Base-by-base conservation (phyloP, 2,113 vertebrate species). In the Lophius piscatorius region DNA sequence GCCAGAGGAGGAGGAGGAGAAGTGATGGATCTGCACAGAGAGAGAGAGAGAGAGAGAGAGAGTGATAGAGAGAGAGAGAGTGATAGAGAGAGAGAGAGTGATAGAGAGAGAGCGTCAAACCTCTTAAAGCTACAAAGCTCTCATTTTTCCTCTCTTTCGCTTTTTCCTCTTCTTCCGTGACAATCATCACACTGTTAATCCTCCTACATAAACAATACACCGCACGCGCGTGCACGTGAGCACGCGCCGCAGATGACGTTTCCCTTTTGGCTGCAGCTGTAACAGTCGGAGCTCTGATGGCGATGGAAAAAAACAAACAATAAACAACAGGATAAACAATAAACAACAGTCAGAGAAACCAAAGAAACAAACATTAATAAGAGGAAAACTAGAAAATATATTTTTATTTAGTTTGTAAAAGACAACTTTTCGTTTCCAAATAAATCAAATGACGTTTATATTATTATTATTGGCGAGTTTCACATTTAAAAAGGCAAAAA, bases 91-190 rank as follows among this genome's bases (percentile, higher is more conserved):
- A 36, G 33, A 47, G 48, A 54, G 39, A 38, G 54, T 31, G 36
- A 56, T 24, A 55, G 51, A 50, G 40, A 47, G 50, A 31, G 51
- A 47, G 94, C 94, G 94, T 90, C 83, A 91, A 63, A 91, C 89
- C 94, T 95, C 94, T 95, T 96, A 96, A 96, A 96, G 95, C 92
- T 87, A 95, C 93, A 95, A 93, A 86, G 66, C 80, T 84, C 89
- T 84, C 4, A 72, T 79, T 89, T 86, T 55, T 33, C 46, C 39
- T 24, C 44, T 41, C 13, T 42, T 12, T 51, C 9, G 11, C 24
- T 34, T 44, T 59, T 52, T 46, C 44, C 57, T 57, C 21, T 46
- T 51, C 59, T 69, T 40, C 76, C 60, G 60, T 84, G 59, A 88
- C 86, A 89, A 87, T 83, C 49, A 73, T 58, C 73, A 81, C 70